phyloP scores from a whole-genome alignment of 1,140 invertebrate genomes.

The Solenopsis invicta region DNA sequence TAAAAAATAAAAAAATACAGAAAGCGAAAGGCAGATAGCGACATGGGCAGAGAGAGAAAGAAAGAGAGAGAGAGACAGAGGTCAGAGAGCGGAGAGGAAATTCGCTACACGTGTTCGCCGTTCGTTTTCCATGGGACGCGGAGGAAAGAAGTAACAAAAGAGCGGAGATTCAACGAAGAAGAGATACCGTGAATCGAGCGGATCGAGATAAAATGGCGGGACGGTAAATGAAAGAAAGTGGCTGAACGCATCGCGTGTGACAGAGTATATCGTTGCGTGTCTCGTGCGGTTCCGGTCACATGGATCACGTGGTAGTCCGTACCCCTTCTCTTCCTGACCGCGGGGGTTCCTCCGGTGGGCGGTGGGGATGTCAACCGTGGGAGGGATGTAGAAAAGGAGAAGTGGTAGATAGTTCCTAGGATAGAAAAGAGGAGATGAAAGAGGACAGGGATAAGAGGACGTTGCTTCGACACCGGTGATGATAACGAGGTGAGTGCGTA shows the following conservation, averaged over 20 bases:
- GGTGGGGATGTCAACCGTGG: slow-evolving; percentile 68
- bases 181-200: neutral
- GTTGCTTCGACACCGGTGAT: slow-evolving; percentile 48
- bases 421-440: slow-evolving; percentile 58
- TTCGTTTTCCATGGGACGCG: neutral
- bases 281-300: slow-evolving; percentile 79
- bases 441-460: slow-evolving; percentile 33
- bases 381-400: slow-evolving; percentile 46
- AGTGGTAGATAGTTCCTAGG: slow-evolving; percentile 44
- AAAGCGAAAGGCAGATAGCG: slow-evolving; percentile 23
- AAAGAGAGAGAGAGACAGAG: too few species aligned
- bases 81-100: slow-evolving; percentile 61
- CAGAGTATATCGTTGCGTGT: slow-evolving; percentile 69
- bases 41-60: slow-evolving; percentile 47
- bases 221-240: slow-evolving; percentile 47
- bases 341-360: slow-evolving; percentile 41
- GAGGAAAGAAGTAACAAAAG: slow-evolving; percentile 9
- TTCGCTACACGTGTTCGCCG: slow-evolving; percentile 24
- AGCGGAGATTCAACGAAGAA: neutral
- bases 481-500: slow-evolving; percentile 77
- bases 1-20: slow-evolving; percentile 58
- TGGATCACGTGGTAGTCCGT: slow-evolving; percentile 77
- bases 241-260: slow-evolving; percentile 51
- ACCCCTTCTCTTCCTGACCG: slow-evolving; percentile 26
- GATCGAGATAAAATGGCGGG: neutral